Evolutionary conservation across 2,113 vertebrate species (phyloP).

Genomic region (Sander vitreus): DNA sequence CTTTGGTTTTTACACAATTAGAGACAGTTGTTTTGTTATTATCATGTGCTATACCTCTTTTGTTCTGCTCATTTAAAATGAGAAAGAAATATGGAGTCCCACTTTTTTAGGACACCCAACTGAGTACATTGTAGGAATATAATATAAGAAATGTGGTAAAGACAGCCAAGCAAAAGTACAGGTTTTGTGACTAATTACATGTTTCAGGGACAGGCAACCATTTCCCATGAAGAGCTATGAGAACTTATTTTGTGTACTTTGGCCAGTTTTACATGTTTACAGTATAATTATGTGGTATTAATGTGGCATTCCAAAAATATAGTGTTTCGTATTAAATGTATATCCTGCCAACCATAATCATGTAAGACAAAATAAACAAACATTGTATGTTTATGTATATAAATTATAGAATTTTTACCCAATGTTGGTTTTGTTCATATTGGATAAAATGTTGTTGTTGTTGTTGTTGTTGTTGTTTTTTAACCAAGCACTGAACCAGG

Average conservation of each 20-base stretch:
- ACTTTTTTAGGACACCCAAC: neutral
- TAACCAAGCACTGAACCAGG: conserved; percentile 14
- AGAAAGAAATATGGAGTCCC: neutral
- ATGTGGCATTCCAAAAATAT: conserved; percentile 15
- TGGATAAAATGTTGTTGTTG: neutral
- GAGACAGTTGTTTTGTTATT: neutral
- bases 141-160: conserved; percentile 2
- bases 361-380: conserved; percentile 4
- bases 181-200: conserved; percentile 38
- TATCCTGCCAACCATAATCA: neutral
- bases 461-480: neutral
- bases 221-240: conserved; percentile 37
- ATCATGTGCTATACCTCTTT: neutral
- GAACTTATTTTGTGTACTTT: conserved; percentile 25
- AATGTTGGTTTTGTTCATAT: neutral
- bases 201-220: conserved; percentile 18
- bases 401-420: neutral
- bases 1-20: neutral
- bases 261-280: conserved; percentile 17
- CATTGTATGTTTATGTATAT: neutral
- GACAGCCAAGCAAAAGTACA: conserved; percentile 4
- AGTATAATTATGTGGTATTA: conserved; percentile 25
- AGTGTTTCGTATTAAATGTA: neutral
- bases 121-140: neutral
- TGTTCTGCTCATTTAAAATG: neutral